Conservation (phyloP, 2,113 vertebrate genomes). For the Hyperoodon ampullatus region DNA sequence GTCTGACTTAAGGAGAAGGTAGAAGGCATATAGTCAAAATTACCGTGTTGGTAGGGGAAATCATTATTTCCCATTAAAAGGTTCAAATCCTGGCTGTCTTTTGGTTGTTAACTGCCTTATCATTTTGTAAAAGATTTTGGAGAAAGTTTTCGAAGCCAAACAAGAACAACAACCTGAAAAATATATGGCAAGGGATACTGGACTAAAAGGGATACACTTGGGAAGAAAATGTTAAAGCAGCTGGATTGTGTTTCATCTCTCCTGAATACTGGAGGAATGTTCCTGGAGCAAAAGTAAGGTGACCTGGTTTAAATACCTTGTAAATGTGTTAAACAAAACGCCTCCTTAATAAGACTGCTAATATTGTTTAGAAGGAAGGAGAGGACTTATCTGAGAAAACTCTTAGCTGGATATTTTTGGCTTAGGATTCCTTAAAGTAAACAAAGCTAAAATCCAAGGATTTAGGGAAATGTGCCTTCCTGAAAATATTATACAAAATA, state of each 20-base stretch:
- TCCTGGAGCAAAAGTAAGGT: background rate
- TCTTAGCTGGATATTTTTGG: background rate
- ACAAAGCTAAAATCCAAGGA: background rate
- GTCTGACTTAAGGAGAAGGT: background rate
- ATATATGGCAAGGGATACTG: background rate
- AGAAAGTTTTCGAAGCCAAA: background rate
- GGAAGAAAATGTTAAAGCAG: background rate
- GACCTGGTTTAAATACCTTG: background rate
- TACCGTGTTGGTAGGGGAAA: background rate
- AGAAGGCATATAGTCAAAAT: background rate
- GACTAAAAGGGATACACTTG: background rate
- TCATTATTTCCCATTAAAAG: background rate
- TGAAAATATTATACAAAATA: background rate
- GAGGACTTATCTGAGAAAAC: background rate
- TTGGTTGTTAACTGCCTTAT: background rate
- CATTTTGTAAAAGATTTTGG: background rate
- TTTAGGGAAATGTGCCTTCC: background rate
- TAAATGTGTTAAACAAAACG: background rate
- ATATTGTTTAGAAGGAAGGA: background rate
- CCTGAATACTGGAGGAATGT: background rate
- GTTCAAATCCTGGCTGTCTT: background rate
- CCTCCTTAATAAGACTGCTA: background rate
- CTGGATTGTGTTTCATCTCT: background rate
- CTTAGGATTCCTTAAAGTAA: background rate
- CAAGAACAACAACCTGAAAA: background rate